A percentile compares a stretch with the other conserved stretches of the same genome.
Evolutionary conservation across 2,888 invertebrate species (phyloP).

Genomic region (Coelopa pilipes): DNA sequence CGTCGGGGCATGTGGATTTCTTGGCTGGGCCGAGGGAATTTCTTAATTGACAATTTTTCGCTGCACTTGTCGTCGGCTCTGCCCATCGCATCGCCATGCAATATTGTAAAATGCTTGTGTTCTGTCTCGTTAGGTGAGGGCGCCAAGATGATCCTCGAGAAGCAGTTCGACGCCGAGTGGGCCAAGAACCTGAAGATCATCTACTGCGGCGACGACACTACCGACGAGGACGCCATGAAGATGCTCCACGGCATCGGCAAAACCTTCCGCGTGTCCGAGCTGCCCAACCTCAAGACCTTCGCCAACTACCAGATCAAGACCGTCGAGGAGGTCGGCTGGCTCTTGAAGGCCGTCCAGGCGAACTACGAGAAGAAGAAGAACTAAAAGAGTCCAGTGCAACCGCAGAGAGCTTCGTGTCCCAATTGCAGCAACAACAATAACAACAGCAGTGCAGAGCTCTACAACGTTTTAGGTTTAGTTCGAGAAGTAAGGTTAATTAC

Average conservation of each 20-base stretch:
- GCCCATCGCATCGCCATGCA: too few relatives aligned
- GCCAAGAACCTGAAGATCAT: slow-evolving; percentile 80
- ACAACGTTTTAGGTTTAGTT: slow-evolving; percentile 11
- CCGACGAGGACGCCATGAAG: slow-evolving; percentile 91
- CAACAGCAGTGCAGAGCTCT: background rate
- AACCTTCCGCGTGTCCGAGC: slow-evolving; percentile 79
- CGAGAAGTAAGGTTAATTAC: slow-evolving; percentile 6
- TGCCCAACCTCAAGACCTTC: slow-evolving; percentile 77
- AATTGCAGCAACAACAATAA: background rate
- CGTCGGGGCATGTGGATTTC: too few relatives aligned
- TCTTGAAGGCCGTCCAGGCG: slow-evolving; percentile 75
- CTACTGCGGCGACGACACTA: slow-evolving; percentile 88
- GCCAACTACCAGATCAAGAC: slow-evolving; percentile 79
- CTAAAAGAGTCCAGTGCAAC: background rate
- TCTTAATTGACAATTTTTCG: too few relatives aligned
- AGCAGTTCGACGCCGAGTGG: slow-evolving; percentile 83
- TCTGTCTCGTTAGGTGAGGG: slow-evolving; percentile 69
- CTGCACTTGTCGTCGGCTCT: too few relatives aligned
- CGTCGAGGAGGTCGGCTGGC: slow-evolving; percentile 78
- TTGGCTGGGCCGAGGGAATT: too few relatives aligned
- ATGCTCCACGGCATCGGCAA: slow-evolving; percentile 73
- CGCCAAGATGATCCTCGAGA: slow-evolving; percentile 79
- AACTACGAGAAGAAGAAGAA: slow-evolving; percentile 59
- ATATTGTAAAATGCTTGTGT: background rate
- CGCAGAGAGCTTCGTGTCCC: background rate